Evolutionary conservation across 2,113 vertebrate genomes (phyloP).

Genomic region (Calyptommatus sinebrachiatus): DNA sequence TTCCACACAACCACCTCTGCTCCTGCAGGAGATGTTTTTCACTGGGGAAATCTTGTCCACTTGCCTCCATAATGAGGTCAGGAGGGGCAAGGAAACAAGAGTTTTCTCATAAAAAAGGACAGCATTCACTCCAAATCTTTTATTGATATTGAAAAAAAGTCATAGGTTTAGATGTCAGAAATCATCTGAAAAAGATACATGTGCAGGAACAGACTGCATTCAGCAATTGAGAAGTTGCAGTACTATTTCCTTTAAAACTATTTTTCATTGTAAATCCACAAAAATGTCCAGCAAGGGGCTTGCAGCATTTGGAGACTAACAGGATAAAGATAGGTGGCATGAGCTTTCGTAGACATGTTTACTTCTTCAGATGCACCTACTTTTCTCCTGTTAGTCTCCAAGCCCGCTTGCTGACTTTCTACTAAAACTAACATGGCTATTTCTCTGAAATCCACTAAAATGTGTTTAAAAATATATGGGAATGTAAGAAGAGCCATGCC

Average conservation of each 20-base stretch:
- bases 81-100: not conserved
- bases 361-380: too few relatives aligned
- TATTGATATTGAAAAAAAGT: not conserved
- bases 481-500: too few relatives aligned
- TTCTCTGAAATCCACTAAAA: too few relatives aligned
- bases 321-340: too few relatives aligned
- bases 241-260: not conserved
- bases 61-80: slow-evolving; percentile 47
- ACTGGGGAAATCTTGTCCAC: slow-evolving; percentile 58
- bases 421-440: too few relatives aligned
- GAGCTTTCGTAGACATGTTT: too few relatives aligned
- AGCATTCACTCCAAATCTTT: not conserved
- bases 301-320: too few relatives aligned
- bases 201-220: not conserved
- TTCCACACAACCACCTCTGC: slow-evolving; percentile 66
- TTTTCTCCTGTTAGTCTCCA: too few relatives aligned
- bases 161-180: not conserved
- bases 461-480: too few relatives aligned
- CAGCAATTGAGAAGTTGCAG: not conserved
- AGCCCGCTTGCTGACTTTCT: too few relatives aligned
- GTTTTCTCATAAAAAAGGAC: not conserved
- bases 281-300: not conserved
- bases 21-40: slow-evolving; percentile 52
- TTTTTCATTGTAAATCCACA: not conserved
- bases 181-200: not conserved